A percentile compares a stretch with the other conserved stretches of the same genome.
These are phyloP conservation scores for Belonocnema kinseyi DNA, from an alignment of 1,140 invertebrate species.

Conservation along the genomic window DNA sequence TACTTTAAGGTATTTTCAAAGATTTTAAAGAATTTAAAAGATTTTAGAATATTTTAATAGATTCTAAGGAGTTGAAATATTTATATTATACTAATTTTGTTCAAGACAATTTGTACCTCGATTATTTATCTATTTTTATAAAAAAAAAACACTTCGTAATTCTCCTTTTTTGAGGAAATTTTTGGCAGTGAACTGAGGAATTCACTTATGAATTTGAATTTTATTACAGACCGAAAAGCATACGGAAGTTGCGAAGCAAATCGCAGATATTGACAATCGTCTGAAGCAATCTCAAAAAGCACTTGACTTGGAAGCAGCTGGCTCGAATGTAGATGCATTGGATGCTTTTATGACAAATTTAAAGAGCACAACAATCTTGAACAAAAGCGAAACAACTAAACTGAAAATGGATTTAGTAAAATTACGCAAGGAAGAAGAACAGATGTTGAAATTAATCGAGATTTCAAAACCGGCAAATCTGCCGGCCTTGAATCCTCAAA, in stretches of 20 bases:
- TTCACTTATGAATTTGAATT: neutral
- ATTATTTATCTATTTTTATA: too few relatives aligned
- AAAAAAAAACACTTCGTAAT: too few relatives aligned
- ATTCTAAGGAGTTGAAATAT: too few relatives aligned
- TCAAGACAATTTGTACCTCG: too few relatives aligned
- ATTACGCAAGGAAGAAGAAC: conserved; percentile 82
- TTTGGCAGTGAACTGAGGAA: too few relatives aligned
- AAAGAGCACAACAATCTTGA: conserved; percentile 63
- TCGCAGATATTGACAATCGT: conserved; percentile 78
- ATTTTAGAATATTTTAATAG: too few relatives aligned
- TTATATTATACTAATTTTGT: too few relatives aligned
- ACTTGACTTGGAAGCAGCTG: conserved; percentile 43
- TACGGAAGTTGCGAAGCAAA: conserved; percentile 77
- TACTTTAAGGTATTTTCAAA: too few relatives aligned
- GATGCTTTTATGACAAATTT: conserved; percentile 86
- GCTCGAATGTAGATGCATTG: conserved; percentile 78
- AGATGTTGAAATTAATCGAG: conserved; percentile 83
- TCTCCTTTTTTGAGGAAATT: too few relatives aligned
- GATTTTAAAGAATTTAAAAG: too few relatives aligned
- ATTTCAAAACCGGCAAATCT: conserved; percentile 85
- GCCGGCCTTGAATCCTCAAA: conserved; percentile 73
- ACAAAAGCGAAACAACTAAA: conserved; percentile 71
- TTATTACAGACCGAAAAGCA: conserved; percentile 82
- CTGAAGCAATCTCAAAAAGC: conserved; percentile 75
- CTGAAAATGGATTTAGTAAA: conserved; percentile 78